phyloP scores from a whole-genome alignment of 2,888 invertebrate genomes.

The Drosophila vallismaia region DNA sequence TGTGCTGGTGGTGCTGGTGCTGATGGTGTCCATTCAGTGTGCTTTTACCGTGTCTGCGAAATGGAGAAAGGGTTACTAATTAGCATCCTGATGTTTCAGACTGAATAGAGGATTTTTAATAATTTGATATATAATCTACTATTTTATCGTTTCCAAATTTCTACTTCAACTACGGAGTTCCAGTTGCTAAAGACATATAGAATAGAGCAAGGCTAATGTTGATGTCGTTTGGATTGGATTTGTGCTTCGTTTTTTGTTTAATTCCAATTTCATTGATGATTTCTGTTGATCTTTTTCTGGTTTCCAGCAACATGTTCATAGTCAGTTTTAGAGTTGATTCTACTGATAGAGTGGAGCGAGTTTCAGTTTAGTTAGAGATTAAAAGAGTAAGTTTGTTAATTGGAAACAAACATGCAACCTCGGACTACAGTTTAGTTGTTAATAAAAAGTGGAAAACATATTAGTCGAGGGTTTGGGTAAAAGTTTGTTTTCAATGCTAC shows the following conservation, averaged over 20 bases:
- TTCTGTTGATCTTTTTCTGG: conserved; percentile 38
- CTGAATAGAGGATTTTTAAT: conserved; percentile 5
- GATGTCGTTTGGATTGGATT: conserved; percentile 53
- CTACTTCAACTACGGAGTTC: conserved; percentile 74
- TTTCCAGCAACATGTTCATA: conserved; percentile 81
- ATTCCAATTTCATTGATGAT: conserved; percentile 71
- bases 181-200: conserved; percentile 68
- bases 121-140: conserved; percentile 45
- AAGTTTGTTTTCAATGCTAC: not conserved
- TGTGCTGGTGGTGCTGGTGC: conserved; percentile 42
- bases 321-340: conserved; percentile 70
- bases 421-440: conserved; percentile 5
- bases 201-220: conserved; percentile 69
- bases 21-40: conserved; percentile 63
- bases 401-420: conserved; percentile 16
- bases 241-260: conserved; percentile 47
- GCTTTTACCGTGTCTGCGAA: conserved; percentile 80
- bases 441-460: not conserved
- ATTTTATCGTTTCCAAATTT: conserved; percentile 45
- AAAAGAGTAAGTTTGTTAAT: conserved; percentile 17
- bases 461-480: not conserved
- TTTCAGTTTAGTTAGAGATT: conserved; percentile 28
- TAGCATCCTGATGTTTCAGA: not conserved
- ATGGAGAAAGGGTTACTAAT: conserved; percentile 4
- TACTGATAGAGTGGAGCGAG: conserved; percentile 53